Evolutionary conservation across 35 echinoderm and acorn worm genomes (phyloP), one percentile per base, ranked within the genome.

Genomic region (Heliocidaris tuberculata): DNA sequence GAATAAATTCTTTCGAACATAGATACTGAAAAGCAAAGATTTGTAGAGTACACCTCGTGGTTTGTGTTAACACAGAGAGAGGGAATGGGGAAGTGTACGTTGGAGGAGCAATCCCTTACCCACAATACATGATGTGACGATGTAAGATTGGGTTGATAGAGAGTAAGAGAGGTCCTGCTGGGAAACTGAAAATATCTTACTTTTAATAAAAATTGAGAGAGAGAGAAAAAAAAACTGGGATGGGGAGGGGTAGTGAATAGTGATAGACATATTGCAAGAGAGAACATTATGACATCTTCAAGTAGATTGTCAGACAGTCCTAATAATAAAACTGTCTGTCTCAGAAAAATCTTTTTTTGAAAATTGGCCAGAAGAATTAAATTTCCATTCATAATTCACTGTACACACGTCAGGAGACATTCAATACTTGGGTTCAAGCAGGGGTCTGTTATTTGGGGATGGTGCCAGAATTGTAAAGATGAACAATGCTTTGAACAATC

Each of bases 331-430:
- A 78, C 27, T 78, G 65, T 78, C 65, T 78, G 27, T 78, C 65
- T 78, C 27, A n/a, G 19, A 78, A 21, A 78, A 0, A 27, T 78
- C 27, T 65, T 16, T 70, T 70, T 70, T 27, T 78, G 7, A 7
- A 21, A n/a, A 78, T 78, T 19, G 65, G 65, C 65, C 19, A 78
- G 65, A 78, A 78, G 65, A 78, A 78, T 78, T 78, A 19, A 78
- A 78, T 78, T 78, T 78, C 65, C 65, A 78, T n/a, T 78, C 65
- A 78, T 78, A 78, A 78, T 19, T 78, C 65, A 78, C 24, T 78
- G 65, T 78, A 19, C 65, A 78, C 65, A 2, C 65, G 65, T 24
- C 65, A 78, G 65, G 27, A 78, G 21, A 27, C 21, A 78, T 78
- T 78, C 2, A 78, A 78, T 78, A 19, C 15, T n/a, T 78, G 65